Conservation (phyloP, 2,113 vertebrate genomes). For the Gallinago undulata region DNA sequence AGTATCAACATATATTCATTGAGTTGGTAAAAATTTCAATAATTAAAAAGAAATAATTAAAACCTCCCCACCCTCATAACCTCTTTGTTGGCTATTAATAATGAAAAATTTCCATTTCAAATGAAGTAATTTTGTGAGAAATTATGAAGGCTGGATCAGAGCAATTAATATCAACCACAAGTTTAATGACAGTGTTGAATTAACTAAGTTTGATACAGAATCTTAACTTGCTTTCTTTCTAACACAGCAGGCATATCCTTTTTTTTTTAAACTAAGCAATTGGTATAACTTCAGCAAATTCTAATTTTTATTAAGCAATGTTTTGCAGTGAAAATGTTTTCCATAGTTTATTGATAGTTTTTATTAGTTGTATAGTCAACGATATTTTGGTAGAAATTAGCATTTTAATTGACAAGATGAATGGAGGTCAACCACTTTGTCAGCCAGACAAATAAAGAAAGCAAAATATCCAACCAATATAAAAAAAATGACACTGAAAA, state of each 20-base stretch:
- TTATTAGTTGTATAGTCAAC: not conserved
- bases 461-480: not conserved
- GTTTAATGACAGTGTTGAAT: not conserved
- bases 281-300: not conserved
- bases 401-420: not conserved
- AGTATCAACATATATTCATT: not conserved
- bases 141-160: not conserved
- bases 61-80: too few relatives aligned
- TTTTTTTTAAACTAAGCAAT: not conserved
- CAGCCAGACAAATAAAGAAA: not conserved
- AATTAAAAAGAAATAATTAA: not conserved
- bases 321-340: not conserved
- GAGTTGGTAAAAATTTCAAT: not conserved
- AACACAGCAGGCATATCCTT: not conserved
- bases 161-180: not conserved
- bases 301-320: not conserved
- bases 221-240: not conserved
- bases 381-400: not conserved
- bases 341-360: not conserved
- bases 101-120: not conserved
- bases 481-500: not conserved
- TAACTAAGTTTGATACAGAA: not conserved
- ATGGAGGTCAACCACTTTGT: not conserved
- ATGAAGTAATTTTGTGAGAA: not conserved
- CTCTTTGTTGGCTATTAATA: not conserved